Conservation (phyloP, 1,140 invertebrate species). For the Drosophila novamexicana region DNA sequence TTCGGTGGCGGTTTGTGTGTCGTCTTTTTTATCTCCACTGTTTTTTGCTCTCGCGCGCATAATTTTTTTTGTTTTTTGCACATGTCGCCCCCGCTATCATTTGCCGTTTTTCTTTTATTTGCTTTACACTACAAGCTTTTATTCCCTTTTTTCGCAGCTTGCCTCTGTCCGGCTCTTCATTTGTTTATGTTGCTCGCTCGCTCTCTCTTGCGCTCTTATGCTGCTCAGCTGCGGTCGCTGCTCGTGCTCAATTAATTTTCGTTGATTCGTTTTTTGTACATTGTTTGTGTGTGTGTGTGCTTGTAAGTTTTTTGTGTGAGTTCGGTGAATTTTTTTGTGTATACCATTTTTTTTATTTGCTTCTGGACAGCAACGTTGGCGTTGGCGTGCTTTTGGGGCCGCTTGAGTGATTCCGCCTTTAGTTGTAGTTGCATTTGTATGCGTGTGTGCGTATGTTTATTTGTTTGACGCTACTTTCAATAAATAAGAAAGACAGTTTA, state of each 20-base stretch:
- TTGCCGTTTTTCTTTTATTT: slow-evolving; percentile 50
- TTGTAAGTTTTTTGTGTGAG: slow-evolving; percentile 38
- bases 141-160: slow-evolving; percentile 43
- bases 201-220: slow-evolving; percentile 35
- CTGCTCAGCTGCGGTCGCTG: slow-evolving; percentile 56
- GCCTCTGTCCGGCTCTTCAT: slow-evolving; percentile 47
- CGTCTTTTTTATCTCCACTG: slow-evolving; percentile 66
- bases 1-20: slow-evolving; percentile 72
- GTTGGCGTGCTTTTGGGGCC: slow-evolving; percentile 60
- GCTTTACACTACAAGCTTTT: slow-evolving; percentile 34
- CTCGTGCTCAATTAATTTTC: slow-evolving; percentile 80
- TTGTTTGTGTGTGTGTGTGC: slow-evolving; percentile 31
- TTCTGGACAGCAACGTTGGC: slow-evolving; percentile 49
- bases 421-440: slow-evolving; percentile 30
- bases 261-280: slow-evolving; percentile 75
- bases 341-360: slow-evolving; percentile 74
- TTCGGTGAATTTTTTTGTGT: slow-evolving; percentile 68
- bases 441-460: slow-evolving; percentile 9
- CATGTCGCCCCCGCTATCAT: slow-evolving; percentile 62
- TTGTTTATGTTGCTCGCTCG: slow-evolving; percentile 75
- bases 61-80: slow-evolving; percentile 64
- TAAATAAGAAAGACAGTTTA: slow-evolving; percentile 5
- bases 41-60: slow-evolving; percentile 53
- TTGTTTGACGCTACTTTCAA: slow-evolving; percentile 47
- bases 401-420: slow-evolving; percentile 32